Evolutionary conservation across 2,888 invertebrate species (phyloP), one percentile per base, ranked within the genome.

Genomic region (Ischnura elegans): DNA sequence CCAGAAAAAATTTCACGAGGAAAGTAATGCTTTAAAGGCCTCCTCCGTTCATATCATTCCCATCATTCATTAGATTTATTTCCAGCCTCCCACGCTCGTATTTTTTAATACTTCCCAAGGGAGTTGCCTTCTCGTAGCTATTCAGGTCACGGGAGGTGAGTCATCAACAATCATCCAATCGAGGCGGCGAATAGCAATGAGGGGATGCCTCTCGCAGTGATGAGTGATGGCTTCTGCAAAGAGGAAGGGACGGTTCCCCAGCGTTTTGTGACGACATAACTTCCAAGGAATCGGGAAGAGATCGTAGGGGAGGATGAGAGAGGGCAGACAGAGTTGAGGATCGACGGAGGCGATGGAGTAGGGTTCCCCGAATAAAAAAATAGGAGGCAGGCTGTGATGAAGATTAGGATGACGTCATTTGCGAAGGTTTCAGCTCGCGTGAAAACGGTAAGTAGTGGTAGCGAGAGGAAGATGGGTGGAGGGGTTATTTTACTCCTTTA

Each of bases 371-470:
- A 76, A 36, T n/a, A 66, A 29, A 16, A 36, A 36, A 36, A 76
- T 3, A 51, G 19, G 19, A 51, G 51, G 19, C 25, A n/a, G 25
- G 61, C 25, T 10, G 76, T 36, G 76, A 36, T 76, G 76, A 36
- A 36, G 76, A 76, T 76, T 16, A 36, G 76, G 13, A 10, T 76
- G 76, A 76, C 76, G 76, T 76, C 76, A 76, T 76, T 76, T 76
- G 76, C 29, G 76, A 29, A 76, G 76, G 76, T 10, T 36, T 36
- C 36, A 61, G 6, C 36, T 36, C 36, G 13, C 76, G 36, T 76
- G 76, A 76, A 76, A 76, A 4, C 36, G 36, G 16, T 29, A 13
- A 29, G 55, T 21, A 61, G 61, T 8, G 8, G 25, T 61, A 3
- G n/a, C n/a, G 76, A 36, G 36, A 36, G 36, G 13, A 1, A 10